phyloP scores from a whole-genome alignment of 2,797 vertebrate species.

The Chrosomus eos region DNA sequence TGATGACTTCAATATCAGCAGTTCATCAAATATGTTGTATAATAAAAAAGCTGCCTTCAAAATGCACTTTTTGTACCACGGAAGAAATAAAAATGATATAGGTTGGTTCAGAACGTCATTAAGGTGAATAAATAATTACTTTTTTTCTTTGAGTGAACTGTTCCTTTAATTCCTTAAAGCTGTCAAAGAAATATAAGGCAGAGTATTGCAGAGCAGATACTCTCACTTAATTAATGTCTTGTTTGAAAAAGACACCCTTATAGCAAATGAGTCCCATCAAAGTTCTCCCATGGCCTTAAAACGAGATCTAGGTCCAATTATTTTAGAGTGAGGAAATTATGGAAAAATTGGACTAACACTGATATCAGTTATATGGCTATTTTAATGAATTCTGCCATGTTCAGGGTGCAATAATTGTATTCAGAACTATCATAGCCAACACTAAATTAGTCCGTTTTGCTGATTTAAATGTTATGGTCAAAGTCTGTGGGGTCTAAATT shows the following conservation, averaged over 20 bases:
- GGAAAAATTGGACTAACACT: conserved; percentile 57
- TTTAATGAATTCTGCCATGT: conserved; percentile 58
- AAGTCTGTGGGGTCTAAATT: conserved; percentile 68
- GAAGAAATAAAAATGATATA: not conserved
- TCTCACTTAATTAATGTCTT: conserved; percentile 48
- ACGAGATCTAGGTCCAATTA: conserved; percentile 61
- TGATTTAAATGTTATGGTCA: conserved; percentile 70
- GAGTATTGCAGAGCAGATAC: not conserved
- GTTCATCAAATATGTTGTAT: not conserved
- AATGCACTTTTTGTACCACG: not conserved
- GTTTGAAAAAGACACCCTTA: conserved; percentile 43
- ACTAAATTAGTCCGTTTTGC: conserved; percentile 49
- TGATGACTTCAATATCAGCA: not conserved
- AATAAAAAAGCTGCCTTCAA: not conserved
- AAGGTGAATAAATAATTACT: not conserved
- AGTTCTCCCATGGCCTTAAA: conserved; percentile 59
- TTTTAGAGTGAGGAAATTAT: conserved; percentile 57
- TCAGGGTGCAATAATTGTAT: conserved; percentile 55
- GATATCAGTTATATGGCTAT: conserved; percentile 56
- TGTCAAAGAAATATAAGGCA: conserved; percentile 17
- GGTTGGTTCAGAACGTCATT: not conserved
- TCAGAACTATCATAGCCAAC: conserved; percentile 52
- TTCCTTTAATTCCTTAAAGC: conserved; percentile 27
- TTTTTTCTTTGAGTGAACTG: not conserved
- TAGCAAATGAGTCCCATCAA: conserved; percentile 62